These are phyloP conservation scores for Sylvietta virens DNA, from an alignment of 2,113 vertebrate species.

Conservation along the genomic window DNA sequence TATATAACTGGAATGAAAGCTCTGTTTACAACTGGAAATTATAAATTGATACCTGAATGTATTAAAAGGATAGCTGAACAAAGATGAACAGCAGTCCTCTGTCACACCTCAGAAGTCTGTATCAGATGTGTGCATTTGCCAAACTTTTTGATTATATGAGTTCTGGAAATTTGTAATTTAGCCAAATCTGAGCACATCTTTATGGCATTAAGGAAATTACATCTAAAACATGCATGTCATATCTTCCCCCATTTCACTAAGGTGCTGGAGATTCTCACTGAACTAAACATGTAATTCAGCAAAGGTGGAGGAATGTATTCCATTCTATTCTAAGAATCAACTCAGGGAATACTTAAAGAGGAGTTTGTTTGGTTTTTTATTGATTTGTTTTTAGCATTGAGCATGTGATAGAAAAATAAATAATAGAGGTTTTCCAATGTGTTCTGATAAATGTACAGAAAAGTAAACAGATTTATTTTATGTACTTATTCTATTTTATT, in stretches of 20 bases:
- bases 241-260: not conserved
- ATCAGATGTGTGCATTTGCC: rapidly evolving
- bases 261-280: not conserved
- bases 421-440: not conserved
- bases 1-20: not conserved
- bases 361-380: not conserved
- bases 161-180: not conserved
- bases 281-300: not conserved
- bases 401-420: not conserved
- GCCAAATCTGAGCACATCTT: not conserved
- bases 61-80: not conserved
- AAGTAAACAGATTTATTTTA: not conserved
- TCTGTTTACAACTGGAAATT: not conserved
- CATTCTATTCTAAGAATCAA: not conserved
- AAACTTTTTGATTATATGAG: not conserved
- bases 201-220: not conserved
- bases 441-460: not conserved
- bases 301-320: not conserved
- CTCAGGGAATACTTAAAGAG: not conserved
- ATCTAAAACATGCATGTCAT: rapidly evolving
- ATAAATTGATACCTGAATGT: not conserved
- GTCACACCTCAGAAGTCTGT: not conserved
- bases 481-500: not conserved
- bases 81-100: not conserved
- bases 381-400: not conserved